A percentile compares a stretch with the other conserved stretches of the same genome.
phyloP scores from a whole-genome alignment of 1,140 invertebrate genomes.

The Ooceraea biroi region DNA sequence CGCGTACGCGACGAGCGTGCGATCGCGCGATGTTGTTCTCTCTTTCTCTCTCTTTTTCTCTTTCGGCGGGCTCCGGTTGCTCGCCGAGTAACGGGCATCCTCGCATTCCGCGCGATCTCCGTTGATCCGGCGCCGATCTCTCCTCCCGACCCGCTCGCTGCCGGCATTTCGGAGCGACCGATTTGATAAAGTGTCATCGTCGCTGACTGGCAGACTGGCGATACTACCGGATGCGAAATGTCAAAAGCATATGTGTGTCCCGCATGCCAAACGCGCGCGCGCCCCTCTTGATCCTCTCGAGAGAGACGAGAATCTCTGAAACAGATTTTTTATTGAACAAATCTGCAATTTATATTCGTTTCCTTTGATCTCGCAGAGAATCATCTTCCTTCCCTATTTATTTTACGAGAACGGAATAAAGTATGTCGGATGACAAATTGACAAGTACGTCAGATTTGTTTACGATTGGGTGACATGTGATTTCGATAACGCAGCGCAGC shows the following conservation, averaged over 20 bases:
- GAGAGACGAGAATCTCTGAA: neutral
- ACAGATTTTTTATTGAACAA: neutral
- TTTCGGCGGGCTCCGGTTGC: neutral
- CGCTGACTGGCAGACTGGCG: conserved; percentile 13
- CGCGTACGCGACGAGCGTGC: conserved; percentile 31
- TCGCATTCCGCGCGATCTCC: neutral
- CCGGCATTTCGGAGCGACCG: neutral
- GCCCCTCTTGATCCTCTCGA: conserved; percentile 1
- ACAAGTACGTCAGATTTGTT: neutral
- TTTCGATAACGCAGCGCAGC: conserved; percentile 48
- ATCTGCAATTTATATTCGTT: neutral
- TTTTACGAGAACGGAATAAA: no score
- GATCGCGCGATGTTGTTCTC: conserved; percentile 3
- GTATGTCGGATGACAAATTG: no score
- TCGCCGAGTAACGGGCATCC: neutral
- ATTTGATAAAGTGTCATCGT: neutral
- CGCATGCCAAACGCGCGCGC: conserved; percentile 38
- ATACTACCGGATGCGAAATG: conserved; percentile 79
- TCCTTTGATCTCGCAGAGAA: no score
- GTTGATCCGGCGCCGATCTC: neutral
- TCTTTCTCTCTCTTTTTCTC: neutral
- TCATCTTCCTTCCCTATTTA: no score
- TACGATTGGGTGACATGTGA: neutral
- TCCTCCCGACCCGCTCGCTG: neutral
- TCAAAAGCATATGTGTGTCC: conserved; percentile 79